Evolutionary conservation across 2,888 invertebrate species (phyloP).

Genomic region (Epirrita christyi): DNA sequence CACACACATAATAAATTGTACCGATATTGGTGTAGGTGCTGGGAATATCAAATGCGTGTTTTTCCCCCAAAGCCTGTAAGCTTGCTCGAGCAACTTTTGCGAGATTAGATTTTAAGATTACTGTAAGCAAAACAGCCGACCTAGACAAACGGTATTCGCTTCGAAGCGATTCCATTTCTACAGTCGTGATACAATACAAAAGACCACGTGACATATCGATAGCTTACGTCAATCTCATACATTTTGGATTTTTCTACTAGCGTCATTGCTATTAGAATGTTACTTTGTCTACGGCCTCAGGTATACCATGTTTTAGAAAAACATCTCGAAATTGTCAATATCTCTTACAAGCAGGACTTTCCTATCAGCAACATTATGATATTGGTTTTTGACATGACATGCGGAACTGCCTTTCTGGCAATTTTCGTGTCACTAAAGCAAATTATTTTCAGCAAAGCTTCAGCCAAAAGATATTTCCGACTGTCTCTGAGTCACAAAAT

Average conservation of each 20-base stretch:
- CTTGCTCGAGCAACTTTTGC: background rate
- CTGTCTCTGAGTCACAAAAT: slow-evolving; percentile 2
- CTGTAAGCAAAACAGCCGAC: too few relatives aligned
- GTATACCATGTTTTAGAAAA: too few relatives aligned
- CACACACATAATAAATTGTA: slow-evolving; percentile 43
- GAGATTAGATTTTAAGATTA: background rate
- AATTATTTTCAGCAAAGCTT: slow-evolving; percentile 3
- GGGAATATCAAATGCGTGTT: slow-evolving; percentile 33
- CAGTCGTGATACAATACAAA: too few relatives aligned
- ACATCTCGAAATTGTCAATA: too few relatives aligned
- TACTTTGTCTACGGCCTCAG: too few relatives aligned
- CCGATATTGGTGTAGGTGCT: slow-evolving; percentile 37
- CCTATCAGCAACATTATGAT: background rate
- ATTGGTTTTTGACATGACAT: background rate
- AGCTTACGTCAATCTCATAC: too few relatives aligned
- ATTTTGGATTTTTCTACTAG: too few relatives aligned
- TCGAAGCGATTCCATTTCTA: too few relatives aligned
- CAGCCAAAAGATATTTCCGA: background rate
- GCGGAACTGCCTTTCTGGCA: background rate
- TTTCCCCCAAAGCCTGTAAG: background rate
- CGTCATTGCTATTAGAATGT: too few relatives aligned
- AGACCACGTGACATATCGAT: too few relatives aligned
- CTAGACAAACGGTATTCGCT: too few relatives aligned
- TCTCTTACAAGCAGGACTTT: background rate
- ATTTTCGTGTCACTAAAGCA: background rate